Evolutionary conservation across 2,888 invertebrate genomes (phyloP).

Genomic region (Elysia crispata): DNA sequence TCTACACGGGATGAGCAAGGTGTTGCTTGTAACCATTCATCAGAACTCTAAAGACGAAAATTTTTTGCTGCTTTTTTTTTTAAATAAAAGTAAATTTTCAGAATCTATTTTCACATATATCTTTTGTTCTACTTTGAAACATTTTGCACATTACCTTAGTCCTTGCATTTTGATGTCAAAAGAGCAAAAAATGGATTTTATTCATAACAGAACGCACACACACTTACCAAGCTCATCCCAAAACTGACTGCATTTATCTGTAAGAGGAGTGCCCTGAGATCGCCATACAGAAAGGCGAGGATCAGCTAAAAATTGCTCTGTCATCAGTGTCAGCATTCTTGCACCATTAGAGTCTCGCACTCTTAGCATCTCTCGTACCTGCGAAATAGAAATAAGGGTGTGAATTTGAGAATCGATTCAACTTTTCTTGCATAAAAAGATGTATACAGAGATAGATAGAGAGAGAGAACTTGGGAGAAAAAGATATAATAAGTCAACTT

Average conservation of each 20-base stretch:
- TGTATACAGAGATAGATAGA: not conserved
- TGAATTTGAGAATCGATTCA: not conserved
- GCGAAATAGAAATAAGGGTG: constrained; percentile 52
- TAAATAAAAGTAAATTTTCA: too few species aligned
- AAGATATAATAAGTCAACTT: constrained; percentile 34
- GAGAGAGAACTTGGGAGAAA: not conserved
- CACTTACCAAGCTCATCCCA: constrained; percentile 88
- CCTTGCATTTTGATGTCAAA: too few species aligned
- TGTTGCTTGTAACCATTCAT: too few species aligned
- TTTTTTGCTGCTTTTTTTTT: too few species aligned
- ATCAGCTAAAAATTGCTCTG: constrained; percentile 91
- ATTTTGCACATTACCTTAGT: too few species aligned
- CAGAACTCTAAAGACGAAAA: too few species aligned
- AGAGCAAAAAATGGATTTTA: too few species aligned
- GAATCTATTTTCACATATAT: too few species aligned
- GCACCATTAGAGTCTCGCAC: constrained; percentile 92
- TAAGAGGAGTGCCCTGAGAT: constrained; percentile 90
- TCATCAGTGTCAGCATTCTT: constrained; percentile 89
- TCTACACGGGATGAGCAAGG: too few species aligned
- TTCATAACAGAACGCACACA: too few species aligned
- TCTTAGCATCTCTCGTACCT: constrained; percentile 91
- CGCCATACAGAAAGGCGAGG: constrained; percentile 88
- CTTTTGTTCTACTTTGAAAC: too few species aligned
- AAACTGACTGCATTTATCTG: constrained; percentile 89
- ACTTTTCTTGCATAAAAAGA: not conserved